Evolutionary conservation across 2,797 vertebrate genomes (phyloP), one percentile per base, ranked within the genome.

Genomic region (Chiloscyllium punctatum): DNA sequence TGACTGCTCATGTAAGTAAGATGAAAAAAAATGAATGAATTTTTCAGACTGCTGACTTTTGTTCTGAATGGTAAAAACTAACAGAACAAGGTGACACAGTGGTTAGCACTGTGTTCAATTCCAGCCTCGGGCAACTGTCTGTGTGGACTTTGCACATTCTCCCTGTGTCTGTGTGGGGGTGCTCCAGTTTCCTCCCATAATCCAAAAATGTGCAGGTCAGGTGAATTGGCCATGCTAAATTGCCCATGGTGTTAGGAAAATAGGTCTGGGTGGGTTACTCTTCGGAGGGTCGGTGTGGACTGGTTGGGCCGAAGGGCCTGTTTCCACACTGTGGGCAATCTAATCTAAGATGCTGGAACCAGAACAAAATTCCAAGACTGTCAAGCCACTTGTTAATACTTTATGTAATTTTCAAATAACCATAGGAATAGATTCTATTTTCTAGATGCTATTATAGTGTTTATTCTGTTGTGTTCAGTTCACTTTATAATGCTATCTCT

Each of bases 1-100:
- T 69, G n/a, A 92, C 62, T 69, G 42, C 21, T 74, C 94, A 94
- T 53, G 94, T 94, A 94, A 94, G 94, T 94, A 92, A 42, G 21
- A 92, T 66, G 30, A 74, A 51, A 69, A 69, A 48, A 13, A 72
- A 42, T 94, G 33, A 13, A 15, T 74, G 94, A 53, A 16, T 30
- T 48, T 33, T 5, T 94, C 15, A 9, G 42, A 71, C 69, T 51
- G 23, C 15, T 3, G 23, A 42, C 42, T 42, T 37, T 94, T 69
- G 8, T 69, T 69, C 62, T 94, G 69, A 53, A 51, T 48, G 68
- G 94, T 74, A 72, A 74, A 16, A 74, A 74, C 30, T 48, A 71
- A 92, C 62, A 9, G 42, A 69, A 42, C 42, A 48, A 48, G 42
- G 42, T 48, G 42, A 42, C 42, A 48, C 42, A 48, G 42, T 48